These are phyloP conservation scores for Malacoctenus gilli DNA, from an alignment of 2,797 vertebrate species.

Conservation along the genomic window DNA sequence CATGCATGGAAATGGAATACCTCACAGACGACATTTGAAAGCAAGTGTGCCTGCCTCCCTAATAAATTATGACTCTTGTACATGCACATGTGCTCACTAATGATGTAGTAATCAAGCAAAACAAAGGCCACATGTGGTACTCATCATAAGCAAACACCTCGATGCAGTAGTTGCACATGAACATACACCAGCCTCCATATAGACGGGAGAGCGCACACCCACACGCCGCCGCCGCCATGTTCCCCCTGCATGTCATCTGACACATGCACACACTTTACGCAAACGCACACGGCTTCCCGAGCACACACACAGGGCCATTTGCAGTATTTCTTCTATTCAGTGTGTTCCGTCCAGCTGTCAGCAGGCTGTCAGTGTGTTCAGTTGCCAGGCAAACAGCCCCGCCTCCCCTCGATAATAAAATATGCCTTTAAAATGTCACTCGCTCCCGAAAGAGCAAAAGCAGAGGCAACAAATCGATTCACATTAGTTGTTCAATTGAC, in stretches of 20 bases:
- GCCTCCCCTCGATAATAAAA: constrained; percentile 78
- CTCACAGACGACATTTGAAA: neutral
- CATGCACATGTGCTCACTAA: no score
- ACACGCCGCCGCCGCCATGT: neutral
- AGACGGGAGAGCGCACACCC: no score
- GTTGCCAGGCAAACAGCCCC: constrained; percentile 73
- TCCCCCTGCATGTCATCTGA: constrained; percentile 25
- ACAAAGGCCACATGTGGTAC: constrained; percentile 36
- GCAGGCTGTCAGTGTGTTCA: constrained; percentile 64
- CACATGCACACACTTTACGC: constrained; percentile 37
- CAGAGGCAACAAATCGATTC: constrained; percentile 84
- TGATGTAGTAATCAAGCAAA: neutral
- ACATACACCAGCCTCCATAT: neutral
- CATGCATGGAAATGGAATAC: neutral
- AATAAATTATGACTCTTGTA: constrained; percentile 4
- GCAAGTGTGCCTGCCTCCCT: neutral
- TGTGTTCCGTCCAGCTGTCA: constrained; percentile 72
- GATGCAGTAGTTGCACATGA: no score
- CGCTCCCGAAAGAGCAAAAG: constrained; percentile 77
- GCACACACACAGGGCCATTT: constrained; percentile 61
- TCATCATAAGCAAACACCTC: constrained; percentile 35
- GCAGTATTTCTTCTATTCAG: constrained; percentile 75
- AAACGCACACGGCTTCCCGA: constrained; percentile 48
- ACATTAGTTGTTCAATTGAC: constrained; percentile 88
- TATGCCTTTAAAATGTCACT: constrained; percentile 85